A percentile compares a stretch with the other conserved stretches of the same genome.
phyloP scores from a whole-genome alignment of 2,113 vertebrate genomes.

The Pedionomus torquatus region DNA sequence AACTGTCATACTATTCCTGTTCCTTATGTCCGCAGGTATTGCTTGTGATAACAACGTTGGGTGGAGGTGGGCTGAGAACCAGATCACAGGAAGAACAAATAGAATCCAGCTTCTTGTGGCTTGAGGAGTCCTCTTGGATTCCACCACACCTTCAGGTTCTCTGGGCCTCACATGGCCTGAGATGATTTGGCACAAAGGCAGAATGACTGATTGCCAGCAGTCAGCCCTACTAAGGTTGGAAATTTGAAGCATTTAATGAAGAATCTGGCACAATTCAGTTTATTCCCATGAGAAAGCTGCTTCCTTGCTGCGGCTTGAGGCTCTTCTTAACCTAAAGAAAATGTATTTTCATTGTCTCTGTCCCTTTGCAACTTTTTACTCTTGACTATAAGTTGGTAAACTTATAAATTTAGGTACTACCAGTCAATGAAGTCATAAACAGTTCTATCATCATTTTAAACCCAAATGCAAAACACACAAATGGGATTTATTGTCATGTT shows the following conservation, averaged over 20 bases:
- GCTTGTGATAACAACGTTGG: neutral
- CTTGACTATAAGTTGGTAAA: neutral
- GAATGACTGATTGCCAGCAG: neutral
- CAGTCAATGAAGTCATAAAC: neutral
- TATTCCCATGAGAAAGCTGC: neutral
- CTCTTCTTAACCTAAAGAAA: neutral
- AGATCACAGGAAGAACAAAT: neutral
- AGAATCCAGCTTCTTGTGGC: neutral
- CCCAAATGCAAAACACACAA: neutral
- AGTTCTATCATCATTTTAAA: neutral
- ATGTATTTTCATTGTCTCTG: neutral
- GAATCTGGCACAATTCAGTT: neutral
- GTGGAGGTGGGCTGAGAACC: neutral
- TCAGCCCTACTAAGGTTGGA: neutral
- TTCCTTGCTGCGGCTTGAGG: neutral
- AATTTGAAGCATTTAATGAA: neutral
- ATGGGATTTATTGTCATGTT: neutral
- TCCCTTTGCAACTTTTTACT: neutral
- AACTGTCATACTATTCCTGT: neutral
- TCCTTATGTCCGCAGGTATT: neutral
- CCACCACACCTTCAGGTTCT: neutral
- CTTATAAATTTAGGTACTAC: neutral
- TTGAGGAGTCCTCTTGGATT: neutral
- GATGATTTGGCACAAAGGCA: neutral
- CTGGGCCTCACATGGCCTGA: neutral